phyloP scores from a whole-genome alignment of 2,888 invertebrate genomes.

The Drosophila hamatofila region DNA sequence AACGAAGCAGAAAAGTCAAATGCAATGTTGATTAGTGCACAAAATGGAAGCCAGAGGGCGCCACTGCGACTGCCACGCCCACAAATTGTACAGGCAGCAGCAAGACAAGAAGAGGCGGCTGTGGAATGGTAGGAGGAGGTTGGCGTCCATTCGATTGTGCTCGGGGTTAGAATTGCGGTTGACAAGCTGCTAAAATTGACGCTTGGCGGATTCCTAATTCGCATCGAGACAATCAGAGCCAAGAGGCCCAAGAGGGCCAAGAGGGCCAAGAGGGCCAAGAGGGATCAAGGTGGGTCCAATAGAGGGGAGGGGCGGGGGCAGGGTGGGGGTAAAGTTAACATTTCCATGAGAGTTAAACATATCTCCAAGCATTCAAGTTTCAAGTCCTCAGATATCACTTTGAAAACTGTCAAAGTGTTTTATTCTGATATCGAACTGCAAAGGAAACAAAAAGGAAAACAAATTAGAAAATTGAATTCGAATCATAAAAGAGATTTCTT shows the following conservation, averaged over 20 bases:
- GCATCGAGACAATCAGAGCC: not conserved
- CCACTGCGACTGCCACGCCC: not conserved
- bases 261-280: not conserved
- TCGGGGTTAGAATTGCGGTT: slow-evolving; percentile 52
- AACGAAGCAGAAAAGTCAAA: slow-evolving; percentile 79
- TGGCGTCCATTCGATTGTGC: slow-evolving; percentile 3
- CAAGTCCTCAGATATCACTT: not conserved
- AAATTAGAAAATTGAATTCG: not conserved
- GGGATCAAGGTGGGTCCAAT: not conserved
- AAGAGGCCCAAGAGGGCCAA: too few species aligned
- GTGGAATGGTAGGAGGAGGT: not conserved
- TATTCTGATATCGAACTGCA: too few species aligned
- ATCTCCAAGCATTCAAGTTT: not conserved
- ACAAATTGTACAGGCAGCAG: not conserved
- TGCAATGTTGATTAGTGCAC: slow-evolving; percentile 70
- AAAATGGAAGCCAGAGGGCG: slow-evolving; percentile 8
- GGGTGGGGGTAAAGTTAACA: not conserved
- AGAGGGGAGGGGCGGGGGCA: not conserved
- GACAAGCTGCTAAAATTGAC: slow-evolving; percentile 72
- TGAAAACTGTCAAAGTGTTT: not conserved
- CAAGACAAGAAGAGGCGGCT: too few species aligned
- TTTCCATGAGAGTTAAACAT: not conserved
- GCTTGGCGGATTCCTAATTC: slow-evolving; percentile 47
- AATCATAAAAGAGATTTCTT: not conserved
- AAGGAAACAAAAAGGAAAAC: not conserved